phyloP scores from a whole-genome alignment of 2,113 vertebrate genomes.

The Lepisosteus oculatus region DNA sequence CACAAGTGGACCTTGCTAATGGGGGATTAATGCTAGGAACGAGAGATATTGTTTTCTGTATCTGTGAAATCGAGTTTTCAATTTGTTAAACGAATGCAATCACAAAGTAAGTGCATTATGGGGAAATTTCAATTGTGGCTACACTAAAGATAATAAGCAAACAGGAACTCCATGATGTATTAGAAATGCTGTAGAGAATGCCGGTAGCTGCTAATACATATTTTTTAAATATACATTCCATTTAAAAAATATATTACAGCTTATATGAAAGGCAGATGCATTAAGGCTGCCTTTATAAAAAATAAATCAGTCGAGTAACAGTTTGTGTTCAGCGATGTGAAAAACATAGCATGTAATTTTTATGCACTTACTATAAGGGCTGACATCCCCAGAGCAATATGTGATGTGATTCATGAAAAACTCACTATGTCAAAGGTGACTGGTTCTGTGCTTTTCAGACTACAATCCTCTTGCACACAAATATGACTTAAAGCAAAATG shows the following conservation, averaged over 20 bases:
- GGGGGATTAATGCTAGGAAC: too few species aligned
- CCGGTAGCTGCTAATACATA: too few species aligned
- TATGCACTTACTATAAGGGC: conserved; percentile 33
- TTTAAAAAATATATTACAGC: neutral
- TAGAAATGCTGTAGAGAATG: neutral
- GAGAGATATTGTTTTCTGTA: neutral
- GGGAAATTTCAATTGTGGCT: neutral
- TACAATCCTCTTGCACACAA: neutral
- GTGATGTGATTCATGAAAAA: conserved; percentile 29
- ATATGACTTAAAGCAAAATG: conserved; percentile 19
- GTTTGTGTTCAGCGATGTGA: conserved; percentile 24
- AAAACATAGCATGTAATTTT: conserved; percentile 37
- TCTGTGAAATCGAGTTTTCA: neutral
- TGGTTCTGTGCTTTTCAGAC: too few species aligned
- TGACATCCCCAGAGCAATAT: conserved; percentile 28
- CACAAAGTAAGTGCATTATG: neutral
- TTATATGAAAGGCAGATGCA: conserved; percentile 27
- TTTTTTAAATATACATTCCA: neutral
- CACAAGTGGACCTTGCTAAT: too few species aligned
- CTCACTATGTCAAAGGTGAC: neutral
- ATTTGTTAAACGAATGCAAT: neutral
- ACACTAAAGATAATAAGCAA: neutral
- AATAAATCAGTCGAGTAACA: conserved; percentile 17
- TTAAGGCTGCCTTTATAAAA: conserved; percentile 33
- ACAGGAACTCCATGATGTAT: neutral